Evolutionary conservation across 2,113 vertebrate species (phyloP).

Genomic region (Argyrosomus japonicus): DNA sequence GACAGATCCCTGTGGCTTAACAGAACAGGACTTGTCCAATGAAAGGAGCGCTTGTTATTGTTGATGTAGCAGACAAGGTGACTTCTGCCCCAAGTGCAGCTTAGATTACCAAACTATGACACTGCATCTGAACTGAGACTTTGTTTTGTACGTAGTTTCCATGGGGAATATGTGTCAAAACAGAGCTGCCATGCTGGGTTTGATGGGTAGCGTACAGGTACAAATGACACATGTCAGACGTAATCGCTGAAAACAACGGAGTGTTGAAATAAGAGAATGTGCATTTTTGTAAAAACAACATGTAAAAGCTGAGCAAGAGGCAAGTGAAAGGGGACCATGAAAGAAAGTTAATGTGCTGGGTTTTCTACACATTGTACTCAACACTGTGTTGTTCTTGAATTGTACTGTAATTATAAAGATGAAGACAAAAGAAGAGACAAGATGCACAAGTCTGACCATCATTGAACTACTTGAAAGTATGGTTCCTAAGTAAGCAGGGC

Average conservation of each 20-base stretch:
- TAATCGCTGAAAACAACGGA: conserved; percentile 41
- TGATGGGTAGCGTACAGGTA: conserved; percentile 44
- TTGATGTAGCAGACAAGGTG: conserved; percentile 63
- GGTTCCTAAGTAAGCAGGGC: neutral
- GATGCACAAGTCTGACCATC: neutral
- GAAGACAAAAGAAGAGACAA: conserved; percentile 17
- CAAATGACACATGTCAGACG: conserved; percentile 32
- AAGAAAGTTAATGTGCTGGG: neutral
- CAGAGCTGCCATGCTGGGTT: conserved; percentile 12
- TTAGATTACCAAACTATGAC: conserved; percentile 57
- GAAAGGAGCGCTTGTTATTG: conserved; percentile 68
- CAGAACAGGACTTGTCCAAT: conserved; percentile 72
- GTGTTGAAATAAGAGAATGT: conserved; percentile 59
- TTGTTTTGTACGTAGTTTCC: conserved; percentile 38
- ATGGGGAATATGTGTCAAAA: conserved; percentile 56
- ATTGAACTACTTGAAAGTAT: conserved; percentile 3
- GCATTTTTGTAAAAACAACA: conserved; percentile 36
- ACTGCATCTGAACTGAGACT: conserved; percentile 1
- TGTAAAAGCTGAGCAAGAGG: neutral
- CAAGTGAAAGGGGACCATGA: neutral
- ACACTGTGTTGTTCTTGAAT: neutral
- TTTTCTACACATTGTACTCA: conserved; percentile 12
- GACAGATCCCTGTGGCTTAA: conserved; percentile 49
- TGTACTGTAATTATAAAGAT: neutral
- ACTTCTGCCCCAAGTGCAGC: conserved; percentile 48